Evolutionary conservation across 2,797 vertebrate genomes (phyloP).

Genomic region (Sebastes goodei): DNA sequence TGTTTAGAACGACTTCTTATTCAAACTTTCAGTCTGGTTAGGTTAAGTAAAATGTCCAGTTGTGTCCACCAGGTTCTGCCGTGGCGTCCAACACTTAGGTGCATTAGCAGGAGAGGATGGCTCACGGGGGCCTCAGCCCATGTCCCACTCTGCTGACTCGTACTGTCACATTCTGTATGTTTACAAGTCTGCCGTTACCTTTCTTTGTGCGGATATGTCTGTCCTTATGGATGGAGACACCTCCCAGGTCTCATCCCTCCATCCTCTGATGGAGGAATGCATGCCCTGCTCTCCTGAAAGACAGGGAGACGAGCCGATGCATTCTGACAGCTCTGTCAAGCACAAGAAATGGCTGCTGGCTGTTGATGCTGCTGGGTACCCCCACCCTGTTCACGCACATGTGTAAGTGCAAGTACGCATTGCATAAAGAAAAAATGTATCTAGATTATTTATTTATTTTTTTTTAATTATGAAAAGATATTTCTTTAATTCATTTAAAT

Average conservation of each 20-base stretch:
- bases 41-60: background rate
- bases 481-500: background rate
- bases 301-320: conserved; percentile 59
- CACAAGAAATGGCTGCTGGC: conserved; percentile 78
- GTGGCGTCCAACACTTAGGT: background rate
- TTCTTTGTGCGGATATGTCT: conserved; percentile 47
- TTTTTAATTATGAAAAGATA: background rate
- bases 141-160: conserved; percentile 23
- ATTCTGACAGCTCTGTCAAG: conserved; percentile 83
- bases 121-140: conserved; percentile 24
- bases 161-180: conserved; percentile 65
- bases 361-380: conserved; percentile 51
- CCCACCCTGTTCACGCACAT: conserved; percentile 32
- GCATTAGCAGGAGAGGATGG: background rate
- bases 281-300: conserved; percentile 42
- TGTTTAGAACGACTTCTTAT: conserved; percentile 4
- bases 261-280: conserved; percentile 51
- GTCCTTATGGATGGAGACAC: conserved; percentile 58
- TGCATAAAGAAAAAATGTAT: background rate
- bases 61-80: background rate
- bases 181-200: conserved; percentile 44
- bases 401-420: background rate
- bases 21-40: conserved; percentile 11
- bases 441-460: background rate
- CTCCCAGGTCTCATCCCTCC: conserved; percentile 55